A percentile compares a stretch with the other conserved stretches of the same genome.
These are phyloP conservation scores for Biston betularia DNA, from an alignment of 2,888 invertebrate genomes.

Conservation along the genomic window DNA sequence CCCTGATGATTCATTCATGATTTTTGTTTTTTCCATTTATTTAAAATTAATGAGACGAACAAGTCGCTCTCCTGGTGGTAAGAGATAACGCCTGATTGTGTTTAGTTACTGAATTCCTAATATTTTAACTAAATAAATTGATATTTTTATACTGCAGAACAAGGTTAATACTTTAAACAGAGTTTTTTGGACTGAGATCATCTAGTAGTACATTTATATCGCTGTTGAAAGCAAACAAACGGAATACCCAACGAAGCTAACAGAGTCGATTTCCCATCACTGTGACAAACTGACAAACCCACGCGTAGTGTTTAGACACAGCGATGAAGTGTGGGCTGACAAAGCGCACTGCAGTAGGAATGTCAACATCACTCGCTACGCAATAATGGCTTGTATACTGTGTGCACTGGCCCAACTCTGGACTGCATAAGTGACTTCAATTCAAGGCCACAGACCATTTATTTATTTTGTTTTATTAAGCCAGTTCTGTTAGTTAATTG, in stretches of 20 bases:
- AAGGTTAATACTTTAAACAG: too few relatives aligned
- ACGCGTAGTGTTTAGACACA: constrained; percentile 39
- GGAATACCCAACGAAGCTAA: constrained; percentile 12
- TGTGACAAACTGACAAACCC: constrained; percentile 39
- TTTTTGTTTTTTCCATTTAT: too few relatives aligned
- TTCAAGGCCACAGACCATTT: background rate
- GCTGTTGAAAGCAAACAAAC: constrained; percentile 16
- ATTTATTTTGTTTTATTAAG: too few relatives aligned
- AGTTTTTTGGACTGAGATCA: background rate
- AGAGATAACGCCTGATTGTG: too few relatives aligned
- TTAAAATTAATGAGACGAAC: too few relatives aligned
- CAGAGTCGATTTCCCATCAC: constrained; percentile 28
- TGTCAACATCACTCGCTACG: constrained; percentile 52
- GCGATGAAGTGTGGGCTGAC: constrained; percentile 40
- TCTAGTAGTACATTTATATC: background rate
- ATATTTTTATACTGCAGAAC: too few relatives aligned
- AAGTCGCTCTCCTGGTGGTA: too few relatives aligned
- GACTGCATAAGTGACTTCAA: constrained; percentile 5
- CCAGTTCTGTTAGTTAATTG: too few relatives aligned
- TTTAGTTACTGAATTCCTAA: too few relatives aligned
- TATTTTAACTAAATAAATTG: too few relatives aligned
- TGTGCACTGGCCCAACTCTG: constrained; percentile 28
- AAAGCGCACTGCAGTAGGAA: constrained; percentile 53
- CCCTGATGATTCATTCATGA: too few relatives aligned
- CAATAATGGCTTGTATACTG: constrained; percentile 46